Conservation (phyloP, 2,113 vertebrate genomes). For the Entelurus aequoreus region DNA sequence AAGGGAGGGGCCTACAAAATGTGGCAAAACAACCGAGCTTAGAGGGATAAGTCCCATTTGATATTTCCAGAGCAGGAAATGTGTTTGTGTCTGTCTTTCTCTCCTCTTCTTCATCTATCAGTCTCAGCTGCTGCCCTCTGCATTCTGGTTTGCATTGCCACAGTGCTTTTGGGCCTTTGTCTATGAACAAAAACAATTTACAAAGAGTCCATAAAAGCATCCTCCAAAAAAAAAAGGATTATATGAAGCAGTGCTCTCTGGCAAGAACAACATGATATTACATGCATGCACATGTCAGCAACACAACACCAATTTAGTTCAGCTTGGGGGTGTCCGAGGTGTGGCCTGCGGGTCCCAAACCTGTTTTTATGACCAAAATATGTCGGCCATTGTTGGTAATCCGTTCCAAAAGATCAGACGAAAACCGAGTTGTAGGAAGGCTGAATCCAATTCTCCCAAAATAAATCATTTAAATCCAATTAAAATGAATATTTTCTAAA, state of each 20-base stretch:
- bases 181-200: slow-evolving; percentile 57
- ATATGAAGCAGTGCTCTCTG: slow-evolving; percentile 78
- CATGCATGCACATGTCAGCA: slow-evolving; percentile 10
- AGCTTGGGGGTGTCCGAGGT: not conserved
- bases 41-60: slow-evolving; percentile 98
- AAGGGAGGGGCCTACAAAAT: slow-evolving; percentile 96
- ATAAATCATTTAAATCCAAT: too few relatives aligned
- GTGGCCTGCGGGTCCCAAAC: too few relatives aligned
- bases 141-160: slow-evolving; percentile 79
- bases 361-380: too few relatives aligned
- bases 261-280: slow-evolving; percentile 32
- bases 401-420: too few relatives aligned
- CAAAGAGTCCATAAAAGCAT: slow-evolving; percentile 75
- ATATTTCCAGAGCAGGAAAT: slow-evolving; percentile 76
- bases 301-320: not conserved
- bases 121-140: slow-evolving; percentile 70
- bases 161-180: slow-evolving; percentile 74
- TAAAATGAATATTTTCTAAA: too few relatives aligned
- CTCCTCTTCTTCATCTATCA: slow-evolving; percentile 69
- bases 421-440: too few relatives aligned
- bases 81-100: slow-evolving; percentile 51
- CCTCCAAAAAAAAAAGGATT: slow-evolving; percentile 62
- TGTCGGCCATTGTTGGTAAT: too few relatives aligned
- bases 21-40: slow-evolving; percentile 98
- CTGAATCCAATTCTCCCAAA: too few relatives aligned